A percentile compares a stretch with the other conserved stretches of the same genome.
Conservation (phyloP, 2,113 vertebrate species). For the Genyomyrus donnyi region DNA sequence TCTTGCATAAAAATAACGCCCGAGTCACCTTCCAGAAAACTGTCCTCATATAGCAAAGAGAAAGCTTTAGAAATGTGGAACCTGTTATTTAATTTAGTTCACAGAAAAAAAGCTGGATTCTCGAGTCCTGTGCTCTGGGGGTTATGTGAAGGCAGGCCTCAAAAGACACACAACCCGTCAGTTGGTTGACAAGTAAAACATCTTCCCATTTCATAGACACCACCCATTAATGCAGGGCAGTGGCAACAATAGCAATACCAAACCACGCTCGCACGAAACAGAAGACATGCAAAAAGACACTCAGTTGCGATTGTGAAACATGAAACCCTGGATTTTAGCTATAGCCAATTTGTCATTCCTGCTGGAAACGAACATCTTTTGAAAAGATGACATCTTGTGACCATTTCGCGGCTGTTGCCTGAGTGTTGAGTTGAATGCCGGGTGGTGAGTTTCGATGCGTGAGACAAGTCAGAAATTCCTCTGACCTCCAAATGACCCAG, state of each 20-base stretch:
- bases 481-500: background rate
- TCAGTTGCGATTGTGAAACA: background rate
- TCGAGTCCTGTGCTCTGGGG: background rate
- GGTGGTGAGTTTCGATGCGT: background rate
- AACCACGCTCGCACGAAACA: background rate
- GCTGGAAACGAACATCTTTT: background rate
- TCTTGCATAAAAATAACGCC: conserved; percentile 8
- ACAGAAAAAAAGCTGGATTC: conserved; percentile 1
- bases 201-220: background rate
- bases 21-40: conserved; percentile 10
- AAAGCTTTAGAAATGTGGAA: conserved; percentile 15
- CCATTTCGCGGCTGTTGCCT: background rate
- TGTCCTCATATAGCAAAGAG: background rate
- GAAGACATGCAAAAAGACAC: background rate
- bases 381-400: background rate
- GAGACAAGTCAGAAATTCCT: background rate
- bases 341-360: conserved; percentile 5
- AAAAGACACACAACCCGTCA: background rate
- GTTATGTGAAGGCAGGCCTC: background rate
- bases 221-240: background rate
- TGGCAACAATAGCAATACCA: background rate
- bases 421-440: background rate
- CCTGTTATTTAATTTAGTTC: background rate
- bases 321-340: background rate
- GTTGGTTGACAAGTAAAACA: background rate